phyloP scores from a whole-genome alignment of 2,113 vertebrate species.

The Rhea americana region DNA sequence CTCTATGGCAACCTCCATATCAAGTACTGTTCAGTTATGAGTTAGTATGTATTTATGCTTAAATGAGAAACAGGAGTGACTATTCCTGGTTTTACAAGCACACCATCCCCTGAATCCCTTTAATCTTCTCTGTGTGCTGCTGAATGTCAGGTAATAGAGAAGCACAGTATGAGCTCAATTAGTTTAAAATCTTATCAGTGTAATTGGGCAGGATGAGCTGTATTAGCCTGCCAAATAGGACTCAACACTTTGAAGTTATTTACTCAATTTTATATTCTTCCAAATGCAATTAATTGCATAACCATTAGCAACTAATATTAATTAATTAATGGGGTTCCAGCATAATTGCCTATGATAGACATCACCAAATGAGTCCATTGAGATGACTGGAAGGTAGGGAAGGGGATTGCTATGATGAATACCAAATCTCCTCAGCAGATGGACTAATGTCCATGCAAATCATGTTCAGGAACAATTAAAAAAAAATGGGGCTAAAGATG shows the following conservation, averaged over 20 bases:
- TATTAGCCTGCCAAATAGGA: conserved; percentile 50
- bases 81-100: conserved; percentile 24
- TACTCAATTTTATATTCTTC: conserved; percentile 46
- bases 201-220: conserved; percentile 60
- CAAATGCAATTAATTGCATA: conserved; percentile 49
- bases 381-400: not conserved
- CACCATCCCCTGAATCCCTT: not conserved
- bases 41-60: conserved; percentile 27
- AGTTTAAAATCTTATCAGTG: conserved; percentile 53
- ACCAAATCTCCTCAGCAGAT: not conserved
- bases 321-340: conserved; percentile 51
- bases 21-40: conserved; percentile 11
- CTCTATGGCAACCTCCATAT: not conserved
- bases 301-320: conserved; percentile 37
- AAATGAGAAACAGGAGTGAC: conserved; percentile 2
- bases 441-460: not conserved
- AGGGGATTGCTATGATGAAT: not conserved
- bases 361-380: conserved; percentile 18
- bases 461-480: fast-evolving
- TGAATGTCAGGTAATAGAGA: conserved; percentile 53
- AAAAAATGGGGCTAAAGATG: not conserved
- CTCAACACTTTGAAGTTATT: conserved; percentile 56
- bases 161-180: conserved; percentile 61
- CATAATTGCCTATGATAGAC: conserved; percentile 17
- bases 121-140: conserved; percentile 36